Conservation (phyloP, 2,888 invertebrate species). For the Caenorhabditis virilis region DNA sequence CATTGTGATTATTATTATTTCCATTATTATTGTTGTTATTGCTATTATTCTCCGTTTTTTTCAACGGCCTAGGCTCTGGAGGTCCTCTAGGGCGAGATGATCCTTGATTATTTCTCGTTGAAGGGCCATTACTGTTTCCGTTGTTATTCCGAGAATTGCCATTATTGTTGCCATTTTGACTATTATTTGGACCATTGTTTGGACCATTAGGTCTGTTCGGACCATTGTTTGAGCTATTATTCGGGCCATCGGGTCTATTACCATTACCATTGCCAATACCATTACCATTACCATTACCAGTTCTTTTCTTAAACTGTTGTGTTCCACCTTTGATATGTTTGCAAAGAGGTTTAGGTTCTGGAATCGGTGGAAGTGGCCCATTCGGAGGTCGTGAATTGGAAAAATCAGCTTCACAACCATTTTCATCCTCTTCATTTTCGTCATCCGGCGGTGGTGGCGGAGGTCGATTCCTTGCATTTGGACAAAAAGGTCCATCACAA, state of each 20-base stretch:
- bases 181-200: background rate
- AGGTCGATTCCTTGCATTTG: too few relatives aligned
- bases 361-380: slow-evolving; percentile 29
- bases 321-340: slow-evolving; percentile 9
- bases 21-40: slow-evolving; percentile 17
- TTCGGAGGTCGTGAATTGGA: background rate
- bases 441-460: too few relatives aligned
- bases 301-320: slow-evolving; percentile 4
- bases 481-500: too few relatives aligned
- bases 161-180: background rate
- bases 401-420: too few relatives aligned
- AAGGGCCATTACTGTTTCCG: background rate
- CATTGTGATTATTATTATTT: slow-evolving; percentile 5
- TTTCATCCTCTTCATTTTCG: too few relatives aligned
- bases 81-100: too few relatives aligned
- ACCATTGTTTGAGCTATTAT: background rate
- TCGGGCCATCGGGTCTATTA: background rate
- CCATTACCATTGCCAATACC: background rate
- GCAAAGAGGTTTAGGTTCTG: slow-evolving; percentile 32
- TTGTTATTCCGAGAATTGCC: slow-evolving; percentile 4
- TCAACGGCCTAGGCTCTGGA: too few relatives aligned
- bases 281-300: slow-evolving; percentile 7
- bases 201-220: background rate
- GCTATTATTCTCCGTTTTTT: background rate
- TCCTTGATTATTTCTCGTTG: too few relatives aligned